A percentile compares a stretch with the other conserved stretches of the same genome.
Conservation (phyloP, 2,888 invertebrate genomes). For the Onchidella celtica region DNA sequence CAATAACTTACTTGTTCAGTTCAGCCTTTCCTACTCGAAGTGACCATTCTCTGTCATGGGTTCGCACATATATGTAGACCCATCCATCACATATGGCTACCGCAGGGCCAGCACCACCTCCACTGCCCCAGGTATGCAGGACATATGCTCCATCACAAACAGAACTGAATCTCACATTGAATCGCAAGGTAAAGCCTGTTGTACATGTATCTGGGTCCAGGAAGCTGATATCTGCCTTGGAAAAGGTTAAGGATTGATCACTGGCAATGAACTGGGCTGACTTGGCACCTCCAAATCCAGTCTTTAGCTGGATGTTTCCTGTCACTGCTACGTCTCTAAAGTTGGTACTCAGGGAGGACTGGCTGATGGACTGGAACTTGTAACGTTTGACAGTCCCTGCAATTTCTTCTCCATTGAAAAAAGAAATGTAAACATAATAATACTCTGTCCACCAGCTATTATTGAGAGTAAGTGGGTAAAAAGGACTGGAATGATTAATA, state of each 20-base stretch:
- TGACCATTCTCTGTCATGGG: slow-evolving; percentile 52
- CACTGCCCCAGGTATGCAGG: slow-evolving; percentile 51
- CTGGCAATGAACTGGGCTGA: slow-evolving; percentile 37
- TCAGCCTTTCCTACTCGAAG: slow-evolving; percentile 39
- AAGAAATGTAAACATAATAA: neutral
- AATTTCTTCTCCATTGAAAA: neutral
- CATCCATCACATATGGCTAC: slow-evolving; percentile 51
- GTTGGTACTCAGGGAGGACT: slow-evolving; percentile 11
- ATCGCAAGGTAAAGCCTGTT: slow-evolving; percentile 56
- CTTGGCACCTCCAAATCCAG: slow-evolving; percentile 54
- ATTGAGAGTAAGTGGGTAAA: no score
- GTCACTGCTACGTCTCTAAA: neutral
- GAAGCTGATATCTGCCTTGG: slow-evolving; percentile 50
- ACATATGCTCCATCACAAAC: slow-evolving; percentile 53
- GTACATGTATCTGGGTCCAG: slow-evolving; percentile 54
- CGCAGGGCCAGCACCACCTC: slow-evolving; percentile 49
- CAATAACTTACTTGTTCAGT: slow-evolving; percentile 35
- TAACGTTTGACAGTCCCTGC: slow-evolving; percentile 18
- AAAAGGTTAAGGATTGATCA: slow-evolving; percentile 32
- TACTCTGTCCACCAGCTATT: neutral
- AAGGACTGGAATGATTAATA: no score
- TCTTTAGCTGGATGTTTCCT: slow-evolving; percentile 44
- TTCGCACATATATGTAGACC: slow-evolving; percentile 51
- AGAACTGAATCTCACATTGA: slow-evolving; percentile 50
- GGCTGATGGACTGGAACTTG: slow-evolving; percentile 24